Evolutionary conservation across 2,797 vertebrate genomes (phyloP).

Genomic region (Neopelma chrysocephalum): DNA sequence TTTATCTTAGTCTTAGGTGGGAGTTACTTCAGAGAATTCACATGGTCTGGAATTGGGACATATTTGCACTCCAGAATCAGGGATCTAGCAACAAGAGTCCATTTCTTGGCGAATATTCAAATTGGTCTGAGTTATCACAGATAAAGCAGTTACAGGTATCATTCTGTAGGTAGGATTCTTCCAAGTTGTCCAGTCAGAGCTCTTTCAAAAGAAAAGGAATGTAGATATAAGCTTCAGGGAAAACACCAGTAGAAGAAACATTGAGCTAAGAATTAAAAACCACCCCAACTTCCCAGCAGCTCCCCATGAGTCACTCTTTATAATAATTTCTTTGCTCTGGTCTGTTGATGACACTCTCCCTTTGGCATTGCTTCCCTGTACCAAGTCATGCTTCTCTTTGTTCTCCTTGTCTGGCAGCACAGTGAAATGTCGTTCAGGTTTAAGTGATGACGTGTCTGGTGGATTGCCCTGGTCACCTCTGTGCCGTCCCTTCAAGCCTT

Average conservation of each 20-base stretch:
- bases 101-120: not conserved
- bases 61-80: not conserved
- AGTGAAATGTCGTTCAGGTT: not conserved
- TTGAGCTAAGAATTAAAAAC: not conserved
- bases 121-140: not conserved
- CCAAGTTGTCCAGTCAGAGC: not conserved
- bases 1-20: not conserved
- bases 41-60: not conserved
- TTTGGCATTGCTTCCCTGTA: not conserved
- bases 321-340: not conserved
- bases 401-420: not conserved
- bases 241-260: not conserved
- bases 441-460: accelerated
- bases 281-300: not conserved
- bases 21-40: not conserved
- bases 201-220: not conserved
- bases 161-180: not conserved
- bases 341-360: not conserved
- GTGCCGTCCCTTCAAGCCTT: not conserved
- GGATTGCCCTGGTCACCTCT: not conserved
- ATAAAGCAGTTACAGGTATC: not conserved
- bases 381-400: not conserved
- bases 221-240: not conserved
- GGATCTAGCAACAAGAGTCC: not conserved
- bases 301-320: not conserved